Evolutionary conservation across 2,113 vertebrate species (phyloP).

Genomic region (Poicephalus gulielmi): DNA sequence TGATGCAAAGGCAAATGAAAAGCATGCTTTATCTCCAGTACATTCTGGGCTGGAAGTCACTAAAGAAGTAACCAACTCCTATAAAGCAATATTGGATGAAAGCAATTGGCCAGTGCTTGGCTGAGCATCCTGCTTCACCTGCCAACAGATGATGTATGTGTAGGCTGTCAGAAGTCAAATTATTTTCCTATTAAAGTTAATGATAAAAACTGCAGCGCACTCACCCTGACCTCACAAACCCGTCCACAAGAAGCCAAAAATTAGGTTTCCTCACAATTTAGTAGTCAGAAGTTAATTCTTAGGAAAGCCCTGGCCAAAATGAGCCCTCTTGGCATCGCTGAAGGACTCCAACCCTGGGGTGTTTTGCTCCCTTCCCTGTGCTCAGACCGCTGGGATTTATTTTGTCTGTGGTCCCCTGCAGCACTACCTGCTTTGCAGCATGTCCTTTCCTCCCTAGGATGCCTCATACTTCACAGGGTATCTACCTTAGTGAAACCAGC

Average conservation of each 20-base stretch:
- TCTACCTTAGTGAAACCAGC: neutral
- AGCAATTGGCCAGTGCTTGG: neutral
- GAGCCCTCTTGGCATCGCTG: neutral
- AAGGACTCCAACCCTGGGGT: too few species aligned
- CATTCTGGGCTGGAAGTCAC: neutral
- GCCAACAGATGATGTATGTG: neutral
- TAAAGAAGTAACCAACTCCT: neutral
- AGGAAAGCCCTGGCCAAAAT: neutral
- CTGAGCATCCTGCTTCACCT: neutral
- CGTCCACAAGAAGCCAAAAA: neutral
- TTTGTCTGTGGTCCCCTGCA: neutral
- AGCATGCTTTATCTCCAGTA: accelerated
- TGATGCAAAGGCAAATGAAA: neutral
- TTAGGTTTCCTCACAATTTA: neutral
- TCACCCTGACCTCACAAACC: neutral
- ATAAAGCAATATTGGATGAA: neutral
- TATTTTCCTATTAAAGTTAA: neutral
- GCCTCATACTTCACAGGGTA: neutral
- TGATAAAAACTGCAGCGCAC: neutral
- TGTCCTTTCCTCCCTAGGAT: neutral
- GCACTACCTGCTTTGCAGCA: accelerated
- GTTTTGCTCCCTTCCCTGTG: neutral
- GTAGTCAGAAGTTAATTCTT: neutral
- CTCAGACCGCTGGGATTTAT: neutral
- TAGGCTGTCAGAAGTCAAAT: neutral